Evolutionary conservation across 2,113 vertebrate species (phyloP), one percentile per base, ranked within the genome.

Genomic region (Phalacrocorax brasilianus): DNA sequence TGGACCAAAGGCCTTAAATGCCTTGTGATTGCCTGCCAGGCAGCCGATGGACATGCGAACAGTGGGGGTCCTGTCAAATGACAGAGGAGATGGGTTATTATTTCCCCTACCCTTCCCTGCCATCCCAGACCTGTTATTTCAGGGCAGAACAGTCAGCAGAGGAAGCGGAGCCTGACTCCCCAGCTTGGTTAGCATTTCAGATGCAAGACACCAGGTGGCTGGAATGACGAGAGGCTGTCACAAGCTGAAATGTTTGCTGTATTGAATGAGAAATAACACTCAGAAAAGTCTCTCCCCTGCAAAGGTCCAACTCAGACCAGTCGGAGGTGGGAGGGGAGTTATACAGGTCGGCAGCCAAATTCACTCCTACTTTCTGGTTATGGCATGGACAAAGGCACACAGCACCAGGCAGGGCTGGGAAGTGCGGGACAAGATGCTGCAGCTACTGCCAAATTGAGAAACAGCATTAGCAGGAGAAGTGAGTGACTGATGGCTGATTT

Each of bases 201-300:
- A 95, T 93, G 91, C 32, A 73, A 97, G 96, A 93, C 95, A 89
- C 28, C 53, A 50, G 89, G 87, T 74, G 35, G 50, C 95, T 77
- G 71, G 93, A 97, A 92, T 97, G 98, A 98, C 78, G 72, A 83
- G 93, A 70, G 62, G 74, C 96, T 98, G 97, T 97, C 97, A 98
- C 26, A 22, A 56, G 73, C 93, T 95, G 96, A 95, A 95, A 32
- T 23, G 78, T 96, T 97, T 97, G 95, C 96, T 97, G 88, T 67
- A 92, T 97, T 33, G 67, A 91, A 95, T 88, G 85, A 95, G 85
- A 94, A 97, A 66, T 70, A 88, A 63, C 74, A 8, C 74, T 65
- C 40, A 47, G 85, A 84, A 96, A 93, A 97, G 80, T 26, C 71
- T 86, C 74, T 95, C 33, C 65, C 20, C 52, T 81, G 53, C 80